Evolutionary conservation across 2,113 vertebrate genomes (phyloP).

Genomic region (Crotalus viridis): DNA sequence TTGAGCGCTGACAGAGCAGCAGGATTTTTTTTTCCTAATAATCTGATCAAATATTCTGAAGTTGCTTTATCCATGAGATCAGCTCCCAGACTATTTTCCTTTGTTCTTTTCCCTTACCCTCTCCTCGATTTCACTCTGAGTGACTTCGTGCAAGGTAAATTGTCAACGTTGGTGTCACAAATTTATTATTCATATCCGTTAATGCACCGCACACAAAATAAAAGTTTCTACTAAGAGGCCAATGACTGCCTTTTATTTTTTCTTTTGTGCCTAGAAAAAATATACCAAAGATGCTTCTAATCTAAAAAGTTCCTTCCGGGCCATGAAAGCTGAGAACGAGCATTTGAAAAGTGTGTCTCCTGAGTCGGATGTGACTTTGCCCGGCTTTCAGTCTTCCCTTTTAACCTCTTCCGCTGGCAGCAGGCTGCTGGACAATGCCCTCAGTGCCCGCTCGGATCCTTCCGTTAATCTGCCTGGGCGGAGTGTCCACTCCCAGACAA

Average conservation of each 20-base stretch:
- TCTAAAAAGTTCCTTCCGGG: background rate
- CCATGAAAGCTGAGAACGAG: background rate
- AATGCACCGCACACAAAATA: background rate
- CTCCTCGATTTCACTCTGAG: background rate
- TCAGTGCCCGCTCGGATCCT: background rate
- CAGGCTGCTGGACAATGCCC: background rate
- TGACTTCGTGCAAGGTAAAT: background rate
- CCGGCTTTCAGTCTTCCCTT: background rate
- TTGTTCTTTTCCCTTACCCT: background rate
- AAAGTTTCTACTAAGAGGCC: background rate
- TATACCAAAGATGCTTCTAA: slow-evolving; percentile 8
- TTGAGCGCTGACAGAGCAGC: background rate
- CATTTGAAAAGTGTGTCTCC: rapidly evolving
- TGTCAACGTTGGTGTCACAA: background rate
- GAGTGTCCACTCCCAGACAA: slow-evolving; percentile 71
- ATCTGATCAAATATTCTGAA: background rate
- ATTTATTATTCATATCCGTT: background rate
- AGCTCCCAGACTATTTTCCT: background rate
- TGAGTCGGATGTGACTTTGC: background rate
- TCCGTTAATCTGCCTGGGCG: background rate
- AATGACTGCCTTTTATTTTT: slow-evolving; percentile 6
- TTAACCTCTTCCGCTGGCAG: background rate
- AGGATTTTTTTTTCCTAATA: background rate
- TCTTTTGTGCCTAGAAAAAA: slow-evolving; percentile 46
- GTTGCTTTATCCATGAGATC: background rate